Base-by-base conservation (phyloP, 2,797 vertebrate genomes). In the Silurus aristotelis region DNA sequence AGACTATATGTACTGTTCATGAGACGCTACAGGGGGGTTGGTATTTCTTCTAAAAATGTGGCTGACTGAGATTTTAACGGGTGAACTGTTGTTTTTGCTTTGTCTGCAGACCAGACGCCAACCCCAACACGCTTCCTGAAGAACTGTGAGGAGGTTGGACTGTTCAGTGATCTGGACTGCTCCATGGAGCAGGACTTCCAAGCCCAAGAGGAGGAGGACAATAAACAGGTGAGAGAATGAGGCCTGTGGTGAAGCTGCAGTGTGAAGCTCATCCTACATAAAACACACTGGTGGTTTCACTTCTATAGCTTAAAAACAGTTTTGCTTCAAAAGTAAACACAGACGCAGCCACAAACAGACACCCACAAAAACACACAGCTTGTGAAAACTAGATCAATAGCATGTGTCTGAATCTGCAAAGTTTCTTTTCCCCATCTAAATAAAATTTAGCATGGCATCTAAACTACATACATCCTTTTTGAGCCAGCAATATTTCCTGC, bases 71-170 rank as follows among this genome's bases (percentile, higher is more conserved):
- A 68, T 83, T 61, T 61, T 46, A 63, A 48, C 27, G 71, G 38
- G 64, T 38, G 46, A 58, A 46, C 60, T 84, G 14, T 22, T 60
- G 48, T 68, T 80, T 84, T 84, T 79, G 20, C 31, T 70, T 56
- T 61, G 67, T 61, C n/a, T 52, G 43, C 94, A 99, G 98, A 99
- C 94, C 98, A 99, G 93, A 99, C 98, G 77, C 98, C 98, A 1
- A 99, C 98, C 5, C 98, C 98, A 22, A 99, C 98, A 0, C 96
- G 98, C 83, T 99, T 99, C 92, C 93, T 99, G 94, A 99, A 99
- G 96, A 99, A 99, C 93, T 99, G 98, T 73, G 98, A 99, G 90
- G 98, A 99, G 90, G 98, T 99, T 78, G 98, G 98, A 70, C 94
- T 99, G 91, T 99, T 99, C 93, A 99, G 95, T 8, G 98, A 99